phyloP scores from a whole-genome alignment of 1,140 invertebrate genomes.

The Diprion similis region DNA sequence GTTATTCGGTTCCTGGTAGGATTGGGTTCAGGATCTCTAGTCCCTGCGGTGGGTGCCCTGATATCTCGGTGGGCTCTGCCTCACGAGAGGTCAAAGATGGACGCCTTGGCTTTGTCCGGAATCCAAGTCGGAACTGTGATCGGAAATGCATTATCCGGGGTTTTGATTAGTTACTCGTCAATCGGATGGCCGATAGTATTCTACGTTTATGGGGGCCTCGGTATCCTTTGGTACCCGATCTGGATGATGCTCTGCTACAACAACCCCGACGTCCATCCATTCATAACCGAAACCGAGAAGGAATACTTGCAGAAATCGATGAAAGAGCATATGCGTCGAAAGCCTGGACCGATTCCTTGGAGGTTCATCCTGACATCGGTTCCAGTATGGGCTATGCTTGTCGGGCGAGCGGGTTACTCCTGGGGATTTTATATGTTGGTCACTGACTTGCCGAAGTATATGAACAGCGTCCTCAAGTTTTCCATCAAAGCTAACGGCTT shows the following conservation, averaged over 20 bases:
- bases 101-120: constrained; percentile 73
- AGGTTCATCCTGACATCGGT: constrained; percentile 73
- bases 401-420: constrained; percentile 82
- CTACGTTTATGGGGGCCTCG: constrained; percentile 15
- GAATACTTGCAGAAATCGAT: constrained; percentile 72
- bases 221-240: constrained; percentile 48
- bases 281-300: constrained; percentile 77
- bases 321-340: constrained; percentile 55
- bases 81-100: constrained; percentile 71
- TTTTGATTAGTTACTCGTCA: constrained; percentile 67
- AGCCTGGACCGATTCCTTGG: constrained; percentile 68
- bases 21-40: constrained; percentile 62
- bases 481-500: constrained; percentile 72
- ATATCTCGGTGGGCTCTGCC: constrained; percentile 74
- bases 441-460: constrained; percentile 83
- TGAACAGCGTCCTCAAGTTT: constrained; percentile 81
- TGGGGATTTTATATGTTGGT: constrained; percentile 85
- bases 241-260: constrained; percentile 75
- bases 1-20: constrained; percentile 70
- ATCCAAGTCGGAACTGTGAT: constrained; percentile 70
- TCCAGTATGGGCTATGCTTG: constrained; percentile 73
- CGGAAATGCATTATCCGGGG: constrained; percentile 70
- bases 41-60: constrained; percentile 70
- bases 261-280: constrained; percentile 79
- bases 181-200: constrained; percentile 19